A percentile compares a stretch with the other conserved stretches of the same genome.
These are phyloP conservation scores for Zootermopsis nevadensis DNA, from an alignment of 2,888 invertebrate species.

Conservation along the genomic window DNA sequence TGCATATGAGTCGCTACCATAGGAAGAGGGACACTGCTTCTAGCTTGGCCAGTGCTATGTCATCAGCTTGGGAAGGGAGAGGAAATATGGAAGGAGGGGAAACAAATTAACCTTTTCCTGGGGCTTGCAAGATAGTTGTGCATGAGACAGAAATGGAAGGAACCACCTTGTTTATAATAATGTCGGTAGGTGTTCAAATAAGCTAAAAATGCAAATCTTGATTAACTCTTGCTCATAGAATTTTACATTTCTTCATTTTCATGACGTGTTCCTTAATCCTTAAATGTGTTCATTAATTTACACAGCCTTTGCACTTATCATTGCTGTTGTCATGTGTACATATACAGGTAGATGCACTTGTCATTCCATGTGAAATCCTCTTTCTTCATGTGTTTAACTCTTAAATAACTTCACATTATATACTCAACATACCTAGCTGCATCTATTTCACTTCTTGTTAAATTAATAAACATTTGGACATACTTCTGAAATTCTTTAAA, in stretches of 20 bases:
- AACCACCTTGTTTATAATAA: not conserved
- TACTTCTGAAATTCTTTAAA: no score
- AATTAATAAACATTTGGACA: no score
- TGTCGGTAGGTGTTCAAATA: not conserved
- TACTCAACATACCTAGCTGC: no score
- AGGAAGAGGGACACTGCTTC: constrained; percentile 61
- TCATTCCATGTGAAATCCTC: no score
- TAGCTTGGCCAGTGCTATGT: not conserved
- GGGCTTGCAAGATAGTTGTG: not conserved
- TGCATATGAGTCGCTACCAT: constrained; percentile 92
- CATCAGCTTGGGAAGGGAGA: constrained; percentile 33
- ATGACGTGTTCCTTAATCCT: not conserved
- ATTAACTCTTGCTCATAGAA: not conserved
- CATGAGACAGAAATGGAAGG: not conserved
- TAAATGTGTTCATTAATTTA: not conserved
- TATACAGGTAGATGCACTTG: no score
- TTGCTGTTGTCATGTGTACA: no score
- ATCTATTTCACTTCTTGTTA: no score
- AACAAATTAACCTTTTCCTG: not conserved
- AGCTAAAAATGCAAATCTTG: not conserved
- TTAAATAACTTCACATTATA: no score
- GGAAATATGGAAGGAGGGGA: constrained; percentile 10
- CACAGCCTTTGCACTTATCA: no score
- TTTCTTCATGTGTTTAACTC: no score
- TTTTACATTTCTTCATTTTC: no score